Evolutionary conservation across 2,113 vertebrate genomes (phyloP).

Genomic region (Desmodus rotundus): DNA sequence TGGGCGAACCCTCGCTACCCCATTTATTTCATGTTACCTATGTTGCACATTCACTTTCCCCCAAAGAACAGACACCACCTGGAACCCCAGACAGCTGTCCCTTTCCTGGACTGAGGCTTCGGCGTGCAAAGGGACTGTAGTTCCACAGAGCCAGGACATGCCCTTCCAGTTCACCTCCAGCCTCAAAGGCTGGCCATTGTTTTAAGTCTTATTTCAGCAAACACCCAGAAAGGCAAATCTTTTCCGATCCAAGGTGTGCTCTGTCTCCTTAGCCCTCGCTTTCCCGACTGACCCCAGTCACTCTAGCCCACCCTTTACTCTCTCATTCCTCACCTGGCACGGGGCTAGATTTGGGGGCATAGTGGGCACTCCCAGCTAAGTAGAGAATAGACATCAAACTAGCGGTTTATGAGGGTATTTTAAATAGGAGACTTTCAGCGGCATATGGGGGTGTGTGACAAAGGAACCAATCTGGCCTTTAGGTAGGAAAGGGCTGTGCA

Average conservation of each 20-base stretch:
- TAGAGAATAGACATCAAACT: background rate
- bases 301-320: background rate
- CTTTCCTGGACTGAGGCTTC: background rate
- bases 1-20: background rate
- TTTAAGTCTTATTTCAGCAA: background rate
- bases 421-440: background rate
- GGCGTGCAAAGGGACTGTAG: fast-evolving
- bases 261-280: background rate
- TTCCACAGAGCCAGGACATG: fast-evolving
- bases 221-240: background rate
- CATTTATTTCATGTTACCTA: background rate
- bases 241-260: background rate
- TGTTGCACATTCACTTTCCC: background rate
- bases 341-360: background rate
- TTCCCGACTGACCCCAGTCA: background rate
- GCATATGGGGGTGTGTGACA: fast-evolving
- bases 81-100: background rate
- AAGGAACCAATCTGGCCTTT: background rate
- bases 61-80: background rate
- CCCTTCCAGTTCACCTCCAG: no score
- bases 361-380: background rate
- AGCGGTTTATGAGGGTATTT: background rate
- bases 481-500: background rate
- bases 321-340: background rate
- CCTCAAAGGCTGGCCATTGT: background rate